Conservation (phyloP, 2,797 vertebrate genomes). For the Prionace glauca region DNA sequence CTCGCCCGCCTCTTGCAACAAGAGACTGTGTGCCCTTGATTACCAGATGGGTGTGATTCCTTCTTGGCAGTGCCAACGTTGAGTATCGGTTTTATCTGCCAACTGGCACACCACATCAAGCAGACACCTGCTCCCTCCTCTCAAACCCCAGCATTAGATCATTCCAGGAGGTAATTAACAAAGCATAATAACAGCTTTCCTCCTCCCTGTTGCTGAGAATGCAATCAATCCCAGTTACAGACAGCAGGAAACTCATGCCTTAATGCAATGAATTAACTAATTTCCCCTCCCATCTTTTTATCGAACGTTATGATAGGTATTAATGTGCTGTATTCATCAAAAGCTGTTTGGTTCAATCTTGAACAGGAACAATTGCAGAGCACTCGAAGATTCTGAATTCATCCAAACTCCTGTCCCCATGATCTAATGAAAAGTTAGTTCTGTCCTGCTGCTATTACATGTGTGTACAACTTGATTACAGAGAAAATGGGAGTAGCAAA, state of each 20-base stretch:
- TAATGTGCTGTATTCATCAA: background rate
- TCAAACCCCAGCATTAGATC: constrained; percentile 2
- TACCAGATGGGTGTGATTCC: background rate
- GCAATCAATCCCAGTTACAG: background rate
- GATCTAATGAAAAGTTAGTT: background rate
- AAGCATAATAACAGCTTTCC: constrained; percentile 10
- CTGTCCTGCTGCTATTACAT: background rate
- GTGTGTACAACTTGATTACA: background rate
- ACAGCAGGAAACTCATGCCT: background rate
- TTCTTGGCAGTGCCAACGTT: background rate
- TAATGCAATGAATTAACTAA: background rate
- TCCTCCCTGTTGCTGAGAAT: background rate
- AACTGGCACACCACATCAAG: background rate
- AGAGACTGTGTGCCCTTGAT: background rate
- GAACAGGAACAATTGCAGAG: background rate
- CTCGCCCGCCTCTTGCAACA: background rate
- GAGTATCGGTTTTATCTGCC: background rate
- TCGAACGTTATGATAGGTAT: background rate
- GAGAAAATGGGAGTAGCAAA: constrained; percentile 43
- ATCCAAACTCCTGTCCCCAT: background rate
- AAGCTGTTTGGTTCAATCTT: background rate
- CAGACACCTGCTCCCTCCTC: background rate
- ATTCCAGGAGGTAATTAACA: constrained; percentile 22
- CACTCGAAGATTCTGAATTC: background rate
- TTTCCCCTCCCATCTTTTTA: background rate